Conservation (phyloP, 2,113 vertebrate genomes). For the Nycticryphes semicollaris region DNA sequence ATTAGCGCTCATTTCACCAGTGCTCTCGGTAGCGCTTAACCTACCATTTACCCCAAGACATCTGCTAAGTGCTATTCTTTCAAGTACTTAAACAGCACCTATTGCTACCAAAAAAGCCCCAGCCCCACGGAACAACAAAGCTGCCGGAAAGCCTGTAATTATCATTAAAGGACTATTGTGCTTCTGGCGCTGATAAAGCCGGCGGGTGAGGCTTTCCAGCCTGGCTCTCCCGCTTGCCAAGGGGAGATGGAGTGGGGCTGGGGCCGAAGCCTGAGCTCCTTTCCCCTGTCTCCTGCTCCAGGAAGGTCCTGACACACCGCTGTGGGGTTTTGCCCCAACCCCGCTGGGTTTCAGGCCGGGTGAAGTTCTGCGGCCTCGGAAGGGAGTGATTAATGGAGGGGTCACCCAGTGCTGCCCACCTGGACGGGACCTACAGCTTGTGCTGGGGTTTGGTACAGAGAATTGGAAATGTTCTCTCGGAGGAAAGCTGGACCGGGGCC, state of each 20-base stretch:
- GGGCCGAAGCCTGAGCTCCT: neutral
- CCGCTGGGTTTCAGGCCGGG: fast-evolving
- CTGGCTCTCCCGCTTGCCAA: neutral
- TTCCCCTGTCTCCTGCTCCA: neutral
- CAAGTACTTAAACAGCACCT: conserved; percentile 49
- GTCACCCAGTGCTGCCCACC: neutral
- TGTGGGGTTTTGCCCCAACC: fast-evolving
- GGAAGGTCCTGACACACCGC: fast-evolving
- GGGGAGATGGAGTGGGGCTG: neutral
- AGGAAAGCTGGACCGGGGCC: neutral
- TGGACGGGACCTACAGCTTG: neutral
- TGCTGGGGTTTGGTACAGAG: neutral
- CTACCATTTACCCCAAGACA: conserved; percentile 50
- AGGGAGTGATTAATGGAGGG: fast-evolving
- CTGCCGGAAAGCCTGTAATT: conserved; percentile 64
- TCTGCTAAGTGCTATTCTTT: conserved; percentile 37
- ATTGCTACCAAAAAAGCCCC: conserved; percentile 1
- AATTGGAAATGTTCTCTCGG: neutral
- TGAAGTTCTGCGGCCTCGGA: neutral
- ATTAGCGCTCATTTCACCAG: neutral
- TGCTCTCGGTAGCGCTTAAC: conserved; percentile 7
- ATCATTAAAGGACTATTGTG: conserved; percentile 70
- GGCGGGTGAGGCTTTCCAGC: conserved; percentile 17
- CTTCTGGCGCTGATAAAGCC: conserved; percentile 15
- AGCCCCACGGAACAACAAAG: neutral